Percentiles rank a stretch among this genome's conserved stretches.
Evolutionary conservation across 2,113 vertebrate species (phyloP).

Genomic region (Aix galericulata): DNA sequence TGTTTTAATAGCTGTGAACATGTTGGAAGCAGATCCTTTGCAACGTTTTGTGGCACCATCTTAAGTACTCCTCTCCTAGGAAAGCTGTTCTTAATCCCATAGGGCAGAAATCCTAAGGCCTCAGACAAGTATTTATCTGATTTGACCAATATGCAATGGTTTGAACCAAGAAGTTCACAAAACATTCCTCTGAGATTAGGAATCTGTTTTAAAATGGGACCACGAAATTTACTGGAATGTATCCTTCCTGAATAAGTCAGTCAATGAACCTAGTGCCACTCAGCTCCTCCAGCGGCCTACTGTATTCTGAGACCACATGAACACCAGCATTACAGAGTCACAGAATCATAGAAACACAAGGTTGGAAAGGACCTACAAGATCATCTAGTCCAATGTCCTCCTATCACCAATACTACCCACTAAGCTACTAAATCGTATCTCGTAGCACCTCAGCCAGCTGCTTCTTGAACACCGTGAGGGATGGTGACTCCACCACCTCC

Average conservation of each 20-base stretch:
- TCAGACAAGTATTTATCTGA: neutral
- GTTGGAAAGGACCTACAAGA: too few species aligned
- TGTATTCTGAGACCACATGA: neutral
- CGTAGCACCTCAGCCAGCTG: too few species aligned
- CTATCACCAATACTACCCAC: too few species aligned
- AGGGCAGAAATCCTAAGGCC: neutral
- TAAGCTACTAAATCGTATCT: too few species aligned
- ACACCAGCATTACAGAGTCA: too few species aligned
- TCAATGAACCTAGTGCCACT: neutral
- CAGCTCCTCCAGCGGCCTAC: neutral
- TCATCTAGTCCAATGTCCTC: too few species aligned
- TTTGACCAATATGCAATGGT: neutral
- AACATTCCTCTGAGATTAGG: neutral
- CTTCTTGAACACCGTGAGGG: too few species aligned
- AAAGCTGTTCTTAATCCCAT: neutral
- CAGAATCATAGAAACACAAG: too few species aligned
- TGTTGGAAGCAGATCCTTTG: neutral
- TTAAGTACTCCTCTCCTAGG: neutral
- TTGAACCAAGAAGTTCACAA: neutral
- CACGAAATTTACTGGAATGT: neutral
- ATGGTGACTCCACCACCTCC: too few species aligned
- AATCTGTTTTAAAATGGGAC: neutral
- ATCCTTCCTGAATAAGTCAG: neutral
- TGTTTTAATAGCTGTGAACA: neutral
- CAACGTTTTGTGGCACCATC: neutral